Evolutionary conservation across 2,888 invertebrate species (phyloP), one percentile per base, ranked within the genome.

Genomic region (Mimachlamys varia): DNA sequence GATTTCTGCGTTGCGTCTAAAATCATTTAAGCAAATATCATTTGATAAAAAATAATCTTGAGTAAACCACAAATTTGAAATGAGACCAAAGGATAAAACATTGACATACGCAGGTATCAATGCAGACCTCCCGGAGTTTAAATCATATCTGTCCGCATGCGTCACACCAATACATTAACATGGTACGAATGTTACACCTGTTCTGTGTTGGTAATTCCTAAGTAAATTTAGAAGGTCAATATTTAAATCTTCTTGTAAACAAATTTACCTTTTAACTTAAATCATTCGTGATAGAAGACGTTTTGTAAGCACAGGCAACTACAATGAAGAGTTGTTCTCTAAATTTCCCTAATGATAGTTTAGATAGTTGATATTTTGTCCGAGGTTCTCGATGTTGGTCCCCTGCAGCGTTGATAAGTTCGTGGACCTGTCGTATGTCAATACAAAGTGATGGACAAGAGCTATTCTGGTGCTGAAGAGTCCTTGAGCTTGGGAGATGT

Each of bases 221-320:
- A 33, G 33, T 33, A 76, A 76, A 76, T 76, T 27, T 76, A 76
- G 27, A 76, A 27, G 76, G 76, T 76, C 27, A 76, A 76, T 76
- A 76, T 76, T 33, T 27, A 33, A 76, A 27, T 27, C 76, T 76
- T 33, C 12, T 1, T 33, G 76, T 76, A 76, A 76, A 76, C 76
- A 76, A 33, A 76, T 76, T 76, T 76, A 76, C 76, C 76, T 76
- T 76, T 76, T 76, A 76, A 76, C 76, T 76, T 76, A 10, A 33
- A 15, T 7, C 27, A 27, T 12, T 27, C 76, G 76, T 76, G 76
- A 76, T 76, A 76, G 76, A 33, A 33, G 76, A 33, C 13, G 76
- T 27, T 76, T 12, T 76, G 33, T 76, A 33, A 33, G 76, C 76
- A 76, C 5, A 27, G 33, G 17, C 33, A 33, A 27, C 22, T 33